phyloP scores from a whole-genome alignment of 2,113 vertebrate genomes.

The Barbus barbus region DNA sequence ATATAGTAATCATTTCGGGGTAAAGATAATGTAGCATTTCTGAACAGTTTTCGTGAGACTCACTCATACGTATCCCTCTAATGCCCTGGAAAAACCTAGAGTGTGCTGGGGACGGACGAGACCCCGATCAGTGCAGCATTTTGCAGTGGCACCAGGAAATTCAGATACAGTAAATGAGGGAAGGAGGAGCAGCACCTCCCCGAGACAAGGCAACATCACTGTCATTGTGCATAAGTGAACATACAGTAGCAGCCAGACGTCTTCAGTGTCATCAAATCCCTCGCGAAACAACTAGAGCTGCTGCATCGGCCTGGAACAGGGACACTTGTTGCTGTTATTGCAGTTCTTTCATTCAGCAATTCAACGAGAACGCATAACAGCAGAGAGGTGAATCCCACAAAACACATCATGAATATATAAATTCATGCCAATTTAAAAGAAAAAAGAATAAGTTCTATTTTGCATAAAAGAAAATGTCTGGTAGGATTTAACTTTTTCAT shows the following conservation, averaged over 20 bases:
- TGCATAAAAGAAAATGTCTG: background rate
- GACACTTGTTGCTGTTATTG: background rate
- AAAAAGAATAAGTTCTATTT: background rate
- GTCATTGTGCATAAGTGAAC: conserved; percentile 49
- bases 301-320: background rate
- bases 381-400: background rate
- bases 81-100: conserved; percentile 33
- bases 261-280: conserved; percentile 46
- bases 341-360: background rate
- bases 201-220: conserved; percentile 42
- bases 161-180: conserved; percentile 27
- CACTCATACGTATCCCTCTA: conserved; percentile 16
- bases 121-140: conserved; percentile 56
- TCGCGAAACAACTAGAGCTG: conserved; percentile 28
- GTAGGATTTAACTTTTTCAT: background rate
- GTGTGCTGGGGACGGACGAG: background rate
- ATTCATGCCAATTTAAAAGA: background rate
- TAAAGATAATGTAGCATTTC: background rate
- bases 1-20: background rate
- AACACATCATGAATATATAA: background rate
- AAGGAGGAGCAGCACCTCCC: background rate
- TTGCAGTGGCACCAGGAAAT: conserved; percentile 54
- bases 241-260: conserved; percentile 57
- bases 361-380: background rate
- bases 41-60: conserved; percentile 7